A percentile compares a stretch with the other conserved stretches of the same genome.
phyloP scores from a whole-genome alignment of 2,888 invertebrate species.

The Caenorhabditis uteleia region DNA sequence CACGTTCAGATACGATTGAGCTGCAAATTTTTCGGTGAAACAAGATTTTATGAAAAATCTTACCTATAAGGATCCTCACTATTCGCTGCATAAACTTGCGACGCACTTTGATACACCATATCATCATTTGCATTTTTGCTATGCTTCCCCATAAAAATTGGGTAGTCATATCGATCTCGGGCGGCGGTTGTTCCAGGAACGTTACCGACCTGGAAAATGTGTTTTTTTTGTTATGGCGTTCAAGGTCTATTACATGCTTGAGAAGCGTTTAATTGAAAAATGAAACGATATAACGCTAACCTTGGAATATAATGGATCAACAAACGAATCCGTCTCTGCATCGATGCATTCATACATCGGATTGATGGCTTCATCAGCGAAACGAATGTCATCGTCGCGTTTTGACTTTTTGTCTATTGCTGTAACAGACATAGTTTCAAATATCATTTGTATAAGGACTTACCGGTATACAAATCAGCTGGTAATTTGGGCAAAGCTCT shows the following conservation, averaged over 20 bases:
- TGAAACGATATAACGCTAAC: slow-evolving; percentile 23
- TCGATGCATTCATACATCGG: slow-evolving; percentile 64
- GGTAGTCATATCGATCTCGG: slow-evolving; percentile 57
- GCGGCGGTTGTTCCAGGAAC: slow-evolving; percentile 16
- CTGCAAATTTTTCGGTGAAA: slow-evolving; percentile 34
- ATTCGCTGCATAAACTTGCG: slow-evolving; percentile 60
- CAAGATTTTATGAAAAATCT: background rate
- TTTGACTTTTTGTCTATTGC: slow-evolving; percentile 48
- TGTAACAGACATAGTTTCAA: slow-evolving; percentile 1
- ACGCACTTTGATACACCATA: slow-evolving; percentile 62
- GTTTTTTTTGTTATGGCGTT: background rate
- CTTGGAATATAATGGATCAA: slow-evolving; percentile 64
- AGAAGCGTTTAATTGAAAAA: background rate
- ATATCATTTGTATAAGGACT: background rate
- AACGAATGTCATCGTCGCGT: slow-evolving; percentile 41
- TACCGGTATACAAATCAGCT: slow-evolving; percentile 42
- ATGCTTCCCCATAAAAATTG: slow-evolving; percentile 48
- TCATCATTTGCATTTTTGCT: slow-evolving; percentile 28
- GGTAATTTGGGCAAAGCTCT: slow-evolving; percentile 52
- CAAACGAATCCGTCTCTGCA: slow-evolving; percentile 57
- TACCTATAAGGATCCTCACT: slow-evolving; percentile 66
- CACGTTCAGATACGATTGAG: slow-evolving; percentile 61
- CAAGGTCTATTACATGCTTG: background rate
- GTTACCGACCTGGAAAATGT: slow-evolving; percentile 32
- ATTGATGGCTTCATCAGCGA: slow-evolving; percentile 54